Base-by-base conservation (phyloP, 2,113 vertebrate genomes). In the Eonycteris spelaea region DNA sequence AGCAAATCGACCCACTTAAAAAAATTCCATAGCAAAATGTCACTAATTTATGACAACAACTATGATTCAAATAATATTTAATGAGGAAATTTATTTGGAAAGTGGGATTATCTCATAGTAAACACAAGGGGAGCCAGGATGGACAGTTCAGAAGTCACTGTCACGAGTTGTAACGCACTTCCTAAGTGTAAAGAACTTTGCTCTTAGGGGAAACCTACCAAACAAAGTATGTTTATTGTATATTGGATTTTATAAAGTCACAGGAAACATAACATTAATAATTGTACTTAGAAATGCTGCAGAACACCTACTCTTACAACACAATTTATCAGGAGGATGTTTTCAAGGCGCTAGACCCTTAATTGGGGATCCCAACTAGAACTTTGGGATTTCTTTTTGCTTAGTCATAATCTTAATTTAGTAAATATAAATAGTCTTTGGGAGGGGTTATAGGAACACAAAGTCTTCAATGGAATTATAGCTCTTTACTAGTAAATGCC, bases 151-250 rank as follows among this genome's bases (percentile, higher is more conserved):
- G 74, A 94, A 85, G 82, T 83, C 79, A 57, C 51, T 63, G 55
- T 80, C 57, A 61, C 2, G 12, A 61, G 87, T 77, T 43, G 59
- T 57, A 91, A 95, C 63, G 43, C 24, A 87, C 51, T 97, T 95
- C 90, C 92, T 92, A 92, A 90, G 74, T 84, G 75, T 70, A 77
- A 95, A 97, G 82, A 92, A 88, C 82, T 87, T 93, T 96, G 90
- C 95, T 96, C 78, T 84, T 53, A 63, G 35, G 80, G 79, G 87
- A 90, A 90, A 73, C n/a, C 59, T 83, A 95, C 87, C 79, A 90
- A 75, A 87, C 84, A 61, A 73, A 95, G 48, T n/a, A 28, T 74
- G 73, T 82, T 93, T 71, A 65, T 53, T 74, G 5, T 33, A 90
- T 85, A 26, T 82, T 63, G 26, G 30, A 51, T 61, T 68, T 89